Evolutionary conservation across 2,113 vertebrate genomes (phyloP).

Genomic region (Camarhynchus parvulus): DNA sequence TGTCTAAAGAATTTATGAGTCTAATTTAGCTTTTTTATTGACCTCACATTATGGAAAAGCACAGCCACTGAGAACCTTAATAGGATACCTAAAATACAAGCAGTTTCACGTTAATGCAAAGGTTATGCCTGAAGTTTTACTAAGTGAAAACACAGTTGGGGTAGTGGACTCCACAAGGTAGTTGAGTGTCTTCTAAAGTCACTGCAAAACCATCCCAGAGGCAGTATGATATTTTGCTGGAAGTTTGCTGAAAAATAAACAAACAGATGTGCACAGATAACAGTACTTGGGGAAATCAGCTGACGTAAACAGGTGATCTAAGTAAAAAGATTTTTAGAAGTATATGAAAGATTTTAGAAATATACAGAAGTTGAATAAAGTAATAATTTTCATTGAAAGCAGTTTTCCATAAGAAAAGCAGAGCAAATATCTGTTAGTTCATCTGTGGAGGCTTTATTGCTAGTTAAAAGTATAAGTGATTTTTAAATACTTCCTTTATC

Average conservation of each 20-base stretch:
- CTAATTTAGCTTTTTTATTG: conserved; percentile 1
- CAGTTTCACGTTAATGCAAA: conserved; percentile 30
- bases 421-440: conserved; percentile 7
- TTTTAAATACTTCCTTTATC: conserved; percentile 39
- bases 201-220: neutral
- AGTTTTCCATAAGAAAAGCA: neutral
- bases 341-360: conserved; percentile 24
- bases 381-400: conserved; percentile 11
- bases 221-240: neutral
- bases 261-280: neutral
- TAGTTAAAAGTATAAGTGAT: conserved; percentile 6
- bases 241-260: neutral
- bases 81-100: conserved; percentile 14
- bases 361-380: neutral
- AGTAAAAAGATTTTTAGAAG: conserved; percentile 29
- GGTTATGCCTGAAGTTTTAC: conserved; percentile 16
- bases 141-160: neutral
- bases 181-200: neutral
- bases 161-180: neutral
- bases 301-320: neutral
- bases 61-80: conserved; percentile 27
- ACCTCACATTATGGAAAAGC: conserved; percentile 15
- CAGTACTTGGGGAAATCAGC: conserved; percentile 1
- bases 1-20: neutral
- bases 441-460: neutral